Conservation (phyloP, 2,888 invertebrate species). For the Andrena bucephala region DNA sequence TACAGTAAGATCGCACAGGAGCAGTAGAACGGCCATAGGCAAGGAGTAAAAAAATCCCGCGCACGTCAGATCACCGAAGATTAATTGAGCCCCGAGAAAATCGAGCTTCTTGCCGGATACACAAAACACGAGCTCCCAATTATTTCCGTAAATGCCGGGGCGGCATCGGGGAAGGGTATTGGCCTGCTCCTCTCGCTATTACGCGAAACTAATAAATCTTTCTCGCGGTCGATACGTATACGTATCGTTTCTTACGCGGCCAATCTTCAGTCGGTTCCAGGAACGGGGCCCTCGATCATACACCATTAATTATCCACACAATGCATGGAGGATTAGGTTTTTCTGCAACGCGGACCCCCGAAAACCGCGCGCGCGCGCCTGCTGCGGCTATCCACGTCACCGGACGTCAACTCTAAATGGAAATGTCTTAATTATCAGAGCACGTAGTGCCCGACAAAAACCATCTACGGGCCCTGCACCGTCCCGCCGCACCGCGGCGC, state of each 20-base stretch:
- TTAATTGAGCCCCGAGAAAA: slow-evolving; percentile 16
- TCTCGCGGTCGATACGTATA: slow-evolving; percentile 49
- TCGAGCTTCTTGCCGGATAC: slow-evolving; percentile 5
- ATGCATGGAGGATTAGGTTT: slow-evolving; percentile 72
- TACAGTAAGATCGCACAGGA: background rate
- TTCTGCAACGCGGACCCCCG: slow-evolving; percentile 60
- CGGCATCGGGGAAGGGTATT: background rate
- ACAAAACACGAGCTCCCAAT: slow-evolving; percentile 35
- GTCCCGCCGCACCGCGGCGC: slow-evolving; percentile 28
- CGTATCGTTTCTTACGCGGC: slow-evolving; percentile 46
- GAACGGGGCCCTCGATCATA: slow-evolving; percentile 69
- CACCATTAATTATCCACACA: slow-evolving; percentile 72
- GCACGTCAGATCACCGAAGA: slow-evolving; percentile 1
- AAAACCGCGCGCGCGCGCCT: slow-evolving; percentile 57
- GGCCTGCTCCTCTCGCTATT: slow-evolving; percentile 43
- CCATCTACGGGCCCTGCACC: slow-evolving; percentile 11
- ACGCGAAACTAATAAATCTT: slow-evolving; percentile 67
- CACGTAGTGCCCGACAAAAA: slow-evolving; percentile 74
- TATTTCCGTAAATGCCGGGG: slow-evolving; percentile 43
- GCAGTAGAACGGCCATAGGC: background rate
- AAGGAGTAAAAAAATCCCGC: background rate
- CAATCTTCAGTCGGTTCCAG: slow-evolving; percentile 55
- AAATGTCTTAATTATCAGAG: slow-evolving; percentile 83
- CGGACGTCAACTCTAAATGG: slow-evolving; percentile 81
- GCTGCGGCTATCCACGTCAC: slow-evolving; percentile 73